Evolutionary conservation across 2,888 invertebrate genomes (phyloP).

Genomic region (Hirtodrosophila trivittata): DNA sequence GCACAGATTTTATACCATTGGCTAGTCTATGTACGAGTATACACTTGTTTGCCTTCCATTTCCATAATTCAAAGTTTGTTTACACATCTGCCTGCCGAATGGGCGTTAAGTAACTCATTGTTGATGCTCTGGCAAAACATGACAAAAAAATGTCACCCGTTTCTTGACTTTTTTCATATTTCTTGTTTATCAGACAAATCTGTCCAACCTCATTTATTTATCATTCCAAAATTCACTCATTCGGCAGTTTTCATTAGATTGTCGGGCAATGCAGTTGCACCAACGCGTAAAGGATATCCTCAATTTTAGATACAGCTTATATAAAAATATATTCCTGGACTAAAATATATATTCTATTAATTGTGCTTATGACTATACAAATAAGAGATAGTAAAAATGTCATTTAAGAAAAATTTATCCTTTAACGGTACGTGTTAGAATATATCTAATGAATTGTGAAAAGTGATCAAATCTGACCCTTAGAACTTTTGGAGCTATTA

Average conservation of each 20-base stretch:
- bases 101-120: conserved; percentile 76
- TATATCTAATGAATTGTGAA: background rate
- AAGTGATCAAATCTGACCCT: background rate
- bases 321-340: conserved; percentile 1
- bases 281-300: conserved; percentile 6
- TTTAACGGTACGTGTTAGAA: conserved; percentile 64
- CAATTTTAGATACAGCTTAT: background rate
- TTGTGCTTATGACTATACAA: background rate
- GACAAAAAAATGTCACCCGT: conserved; percentile 57
- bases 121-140: conserved; percentile 50
- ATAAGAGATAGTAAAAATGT: conserved; percentile 37
- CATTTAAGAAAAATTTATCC: conserved; percentile 62
- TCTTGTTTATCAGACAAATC: conserved; percentile 72
- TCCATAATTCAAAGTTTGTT: conserved; percentile 22
- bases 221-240: conserved; percentile 63
- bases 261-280: conserved; percentile 60
- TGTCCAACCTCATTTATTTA: conserved; percentile 61
- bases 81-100: conserved; percentile 63
- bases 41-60: conserved; percentile 19
- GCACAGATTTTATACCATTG: background rate
- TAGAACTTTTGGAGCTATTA: background rate
- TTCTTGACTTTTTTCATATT: conserved; percentile 77
- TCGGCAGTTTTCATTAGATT: conserved; percentile 73
- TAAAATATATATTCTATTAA: background rate
- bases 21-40: conserved; percentile 22